These are phyloP conservation scores for Empis livida DNA, from an alignment of 2,888 invertebrate genomes.

Conservation along the genomic window DNA sequence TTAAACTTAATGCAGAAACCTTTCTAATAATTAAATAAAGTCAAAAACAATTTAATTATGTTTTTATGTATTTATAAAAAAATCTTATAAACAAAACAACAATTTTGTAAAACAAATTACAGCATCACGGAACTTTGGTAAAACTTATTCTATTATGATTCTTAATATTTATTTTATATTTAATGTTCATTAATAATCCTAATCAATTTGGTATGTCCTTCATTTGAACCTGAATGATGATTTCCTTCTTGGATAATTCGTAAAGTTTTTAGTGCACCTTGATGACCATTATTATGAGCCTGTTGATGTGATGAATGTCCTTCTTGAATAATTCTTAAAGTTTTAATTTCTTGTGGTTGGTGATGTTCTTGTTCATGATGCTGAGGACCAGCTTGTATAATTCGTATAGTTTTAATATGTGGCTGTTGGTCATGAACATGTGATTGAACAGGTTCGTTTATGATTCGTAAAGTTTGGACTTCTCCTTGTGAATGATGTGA, in stretches of 20 bases:
- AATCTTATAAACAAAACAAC: too few relatives aligned
- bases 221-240: too few relatives aligned
- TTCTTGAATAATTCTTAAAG: constrained; percentile 3
- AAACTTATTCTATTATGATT: too few relatives aligned
- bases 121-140: too few relatives aligned
- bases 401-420: neutral
- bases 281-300: neutral
- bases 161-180: too few relatives aligned
- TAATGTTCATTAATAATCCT: too few relatives aligned
- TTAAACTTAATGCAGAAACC: too few relatives aligned
- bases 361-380: neutral
- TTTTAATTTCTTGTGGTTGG: constrained; percentile 1
- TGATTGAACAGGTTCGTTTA: neutral
- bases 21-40: too few relatives aligned
- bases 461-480: neutral
- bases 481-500: neutral
- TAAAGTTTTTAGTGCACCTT: neutral
- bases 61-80: too few relatives aligned
- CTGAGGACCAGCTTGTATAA: neutral
- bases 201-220: too few relatives aligned
- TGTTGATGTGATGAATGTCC: neutral
- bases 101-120: too few relatives aligned
- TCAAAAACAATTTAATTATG: too few relatives aligned
- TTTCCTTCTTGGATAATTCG: neutral
- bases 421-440: neutral